Base-by-base conservation (phyloP, 2,797 vertebrate genomes). In the Cheirogaleus major region DNA sequence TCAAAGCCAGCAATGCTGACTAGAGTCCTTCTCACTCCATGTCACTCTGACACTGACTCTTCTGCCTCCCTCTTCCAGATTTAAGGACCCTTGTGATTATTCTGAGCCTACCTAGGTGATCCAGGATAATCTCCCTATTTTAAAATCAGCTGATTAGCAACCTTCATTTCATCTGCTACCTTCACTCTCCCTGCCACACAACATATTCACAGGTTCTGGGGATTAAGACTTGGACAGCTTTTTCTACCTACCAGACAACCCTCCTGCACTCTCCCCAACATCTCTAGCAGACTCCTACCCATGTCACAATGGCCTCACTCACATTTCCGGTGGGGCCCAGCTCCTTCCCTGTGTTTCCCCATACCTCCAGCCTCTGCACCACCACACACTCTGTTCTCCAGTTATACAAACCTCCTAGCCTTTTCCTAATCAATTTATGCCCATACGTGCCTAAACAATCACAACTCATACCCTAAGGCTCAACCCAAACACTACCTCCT, bases 91-190 rank as follows among this genome's bases (percentile, higher is more conserved):
- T 48, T 91, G 10, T 89, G 92, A 91, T 35, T 55, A 95, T 9
- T 78, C 43, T 48, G 52, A 61, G 11, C 78, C 41, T 48, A 35
- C 23, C 45, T 9, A 15, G 32, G n/a, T 78, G 84, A 96, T 55
- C 70, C 43, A 95, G 57, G 35, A 81, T 80, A 83, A 96, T 69
- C 48, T 95, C 55, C 38, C n/a, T 85, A 92, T 72, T 91, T 96
- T 72, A 43, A 97, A 87, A 90, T 67, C 38, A 94, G 85, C 55
- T 95, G 82, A 86, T 80, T 52, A 91, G 27, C 43, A 88, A 63
- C 41, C 38, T 91, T 70, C 78, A 82, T 57, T 57, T 35, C 38
- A 91, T 73, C 59, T 69, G 38, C 52, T 52, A 75, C 27, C 61
- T 89, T 88, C 65, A 89, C 50, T 94, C 50, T 11, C 57, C 63